Base-by-base conservation (phyloP, 2,113 vertebrate genomes). In the Eulemur macaco region DNA sequence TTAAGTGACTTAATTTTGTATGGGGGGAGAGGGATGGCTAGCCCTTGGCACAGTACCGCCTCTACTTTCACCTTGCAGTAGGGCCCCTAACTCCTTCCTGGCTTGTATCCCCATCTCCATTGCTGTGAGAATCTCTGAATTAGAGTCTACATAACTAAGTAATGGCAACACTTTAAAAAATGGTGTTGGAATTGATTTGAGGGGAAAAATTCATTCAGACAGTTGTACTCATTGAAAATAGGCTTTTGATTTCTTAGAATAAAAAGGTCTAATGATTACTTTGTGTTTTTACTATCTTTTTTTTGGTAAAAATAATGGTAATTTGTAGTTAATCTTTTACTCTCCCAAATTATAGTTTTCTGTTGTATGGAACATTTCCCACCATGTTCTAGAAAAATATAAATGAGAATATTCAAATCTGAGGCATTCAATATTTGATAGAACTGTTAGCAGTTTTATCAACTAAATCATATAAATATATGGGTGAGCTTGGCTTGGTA, bases 381-480 rank as follows among this genome's bases (percentile, higher is more conserved):
- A 88, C 20, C 2, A 6, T 86, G 10, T 91, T 96, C 50, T 97
- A 68, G 80, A 86, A 89, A 85, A 89, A 50, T 69, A 37, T 54
- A 20, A 45, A 92, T 80, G 17, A 45, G 42, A 96, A 77, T 31
- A 83, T 80, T 83, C 25, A 76, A 5, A 66, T 89, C 25, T 76
- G 91, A 95, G 42, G 15, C 69, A 71, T n/a, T 94, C 42, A 82
- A 3, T 96, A 56, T 74, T 97, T 96, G 47, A 86, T 94, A 47
- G 6, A 77, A 8, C 20, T 95, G 3, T 73, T 89, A 83, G 45
- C 54, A 89, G 0, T 58, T 83, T 94, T n/a, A 89, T 86, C 29
- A 89, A 3, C 27, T 87, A 71, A 88, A 81, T 71, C 37, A 42
- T 78, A 37, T 13, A 71, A 71, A 73, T 92, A 14, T 60, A 29